Evolutionary conservation across 2,888 invertebrate species (phyloP).

Genomic region (Conomelus anceps): DNA sequence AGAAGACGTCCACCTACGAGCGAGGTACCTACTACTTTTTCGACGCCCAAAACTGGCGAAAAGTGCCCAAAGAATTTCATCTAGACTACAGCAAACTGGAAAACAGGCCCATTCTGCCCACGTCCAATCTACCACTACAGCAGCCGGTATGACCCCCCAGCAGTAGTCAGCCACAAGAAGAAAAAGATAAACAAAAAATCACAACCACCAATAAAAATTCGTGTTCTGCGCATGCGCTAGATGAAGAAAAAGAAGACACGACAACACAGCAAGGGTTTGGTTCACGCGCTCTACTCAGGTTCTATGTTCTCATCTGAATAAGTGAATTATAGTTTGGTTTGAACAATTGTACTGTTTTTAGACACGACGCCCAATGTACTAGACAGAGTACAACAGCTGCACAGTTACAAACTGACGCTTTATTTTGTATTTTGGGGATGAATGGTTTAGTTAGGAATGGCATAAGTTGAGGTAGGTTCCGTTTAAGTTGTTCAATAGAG

Average conservation of each 20-base stretch:
- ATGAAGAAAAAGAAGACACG: not conserved
- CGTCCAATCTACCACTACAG: slow-evolving; percentile 36
- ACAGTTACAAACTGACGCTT: too few relatives aligned
- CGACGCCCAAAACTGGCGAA: slow-evolving; percentile 98
- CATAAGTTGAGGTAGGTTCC: too few relatives aligned
- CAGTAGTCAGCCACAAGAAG: not conserved
- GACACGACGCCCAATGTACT: not conserved
- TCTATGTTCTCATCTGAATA: slow-evolving; percentile 20
- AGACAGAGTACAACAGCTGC: not conserved
- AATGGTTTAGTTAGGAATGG: too few relatives aligned
- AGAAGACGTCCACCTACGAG: slow-evolving; percentile 94
- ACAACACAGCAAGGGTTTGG: not conserved
- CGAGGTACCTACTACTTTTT: slow-evolving; percentile 99
- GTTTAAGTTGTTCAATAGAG: too few relatives aligned
- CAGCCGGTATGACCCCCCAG: slow-evolving; percentile 32
- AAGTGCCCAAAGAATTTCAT: slow-evolving; percentile 97
- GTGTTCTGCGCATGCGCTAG: too few relatives aligned
- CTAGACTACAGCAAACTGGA: slow-evolving; percentile 98
- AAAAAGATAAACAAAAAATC: too few relatives aligned
- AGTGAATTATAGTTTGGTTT: not conserved
- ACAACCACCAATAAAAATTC: too few relatives aligned
- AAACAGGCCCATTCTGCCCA: slow-evolving; percentile 75
- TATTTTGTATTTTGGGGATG: too few relatives aligned
- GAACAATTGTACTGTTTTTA: not conserved
- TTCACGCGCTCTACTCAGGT: slow-evolving; percentile 24